Conservation (phyloP, 2,888 invertebrate genomes). For the Eurytoma californica region DNA sequence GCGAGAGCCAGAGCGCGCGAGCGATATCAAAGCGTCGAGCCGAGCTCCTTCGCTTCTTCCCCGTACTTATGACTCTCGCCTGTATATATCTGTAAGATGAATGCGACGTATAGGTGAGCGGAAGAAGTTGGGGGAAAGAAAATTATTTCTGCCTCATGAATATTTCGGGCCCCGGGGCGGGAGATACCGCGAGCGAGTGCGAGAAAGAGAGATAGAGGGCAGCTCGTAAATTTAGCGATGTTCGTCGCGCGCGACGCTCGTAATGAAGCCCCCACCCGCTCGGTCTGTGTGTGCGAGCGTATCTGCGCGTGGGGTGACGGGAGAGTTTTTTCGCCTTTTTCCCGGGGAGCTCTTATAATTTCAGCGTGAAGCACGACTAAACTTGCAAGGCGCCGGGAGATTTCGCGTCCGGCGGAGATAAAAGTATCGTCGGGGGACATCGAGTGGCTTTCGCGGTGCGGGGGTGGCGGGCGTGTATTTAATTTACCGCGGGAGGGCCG, state of each 20-base stretch:
- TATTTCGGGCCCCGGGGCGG: conserved; percentile 29
- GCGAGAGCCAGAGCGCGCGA: not conserved
- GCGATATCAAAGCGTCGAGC: not conserved
- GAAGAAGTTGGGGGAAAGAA: conserved; percentile 45
- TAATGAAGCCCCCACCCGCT: conserved; percentile 44
- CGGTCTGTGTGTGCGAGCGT: not conserved
- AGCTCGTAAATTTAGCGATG: conserved; percentile 55
- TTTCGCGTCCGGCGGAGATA: conserved; percentile 28
- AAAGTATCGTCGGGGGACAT: conserved; percentile 46
- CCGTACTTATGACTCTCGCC: not conserved
- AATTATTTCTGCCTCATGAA: conserved; percentile 56
- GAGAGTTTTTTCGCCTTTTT: conserved; percentile 26
- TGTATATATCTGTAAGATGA: conserved; percentile 16
- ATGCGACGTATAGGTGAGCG: conserved; percentile 44
- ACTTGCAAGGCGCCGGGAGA: conserved; percentile 16
- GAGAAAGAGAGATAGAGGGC: conserved; percentile 20
- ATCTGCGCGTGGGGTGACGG: not conserved
- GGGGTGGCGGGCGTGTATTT: conserved; percentile 32
- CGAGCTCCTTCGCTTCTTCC: not conserved
- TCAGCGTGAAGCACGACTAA: conserved; percentile 7
- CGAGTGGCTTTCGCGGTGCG: conserved; percentile 33
- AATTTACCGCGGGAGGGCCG: conserved; percentile 35
- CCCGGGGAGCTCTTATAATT: not conserved
- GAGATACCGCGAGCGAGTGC: not conserved
- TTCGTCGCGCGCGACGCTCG: conserved; percentile 15